Conservation (phyloP, 2,888 invertebrate species). For the Steromphala cineraria region DNA sequence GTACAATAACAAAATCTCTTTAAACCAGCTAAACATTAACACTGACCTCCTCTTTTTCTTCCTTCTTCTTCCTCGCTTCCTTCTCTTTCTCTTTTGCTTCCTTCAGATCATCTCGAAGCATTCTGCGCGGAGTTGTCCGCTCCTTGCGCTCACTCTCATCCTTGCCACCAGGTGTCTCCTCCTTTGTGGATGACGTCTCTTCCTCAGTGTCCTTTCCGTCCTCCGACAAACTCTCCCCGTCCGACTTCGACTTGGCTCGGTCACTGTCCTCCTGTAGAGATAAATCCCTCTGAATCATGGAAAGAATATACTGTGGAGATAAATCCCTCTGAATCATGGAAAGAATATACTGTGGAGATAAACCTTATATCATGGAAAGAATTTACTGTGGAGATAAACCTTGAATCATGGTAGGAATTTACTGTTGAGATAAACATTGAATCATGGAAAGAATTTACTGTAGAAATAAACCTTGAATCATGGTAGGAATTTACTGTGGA, state of each 20-base stretch:
- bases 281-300: too few relatives aligned
- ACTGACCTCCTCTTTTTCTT: constrained; percentile 26
- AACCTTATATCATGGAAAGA: too few relatives aligned
- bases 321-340: too few relatives aligned
- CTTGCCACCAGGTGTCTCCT: constrained; percentile 29
- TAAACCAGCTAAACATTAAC: not conserved
- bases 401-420: too few relatives aligned
- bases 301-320: too few relatives aligned
- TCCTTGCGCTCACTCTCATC: constrained; percentile 28
- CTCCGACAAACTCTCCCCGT: constrained; percentile 48
- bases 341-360: too few relatives aligned
- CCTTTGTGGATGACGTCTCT: constrained; percentile 28
- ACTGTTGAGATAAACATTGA: too few relatives aligned
- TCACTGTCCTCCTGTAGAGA: constrained; percentile 24
- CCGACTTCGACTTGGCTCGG: constrained; percentile 22
- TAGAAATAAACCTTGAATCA: too few relatives aligned
- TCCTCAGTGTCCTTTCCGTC: constrained; percentile 38
- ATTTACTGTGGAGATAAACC: too few relatives aligned
- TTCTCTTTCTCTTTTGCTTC: constrained; percentile 26
- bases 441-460: too few relatives aligned
- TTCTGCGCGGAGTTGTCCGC: constrained; percentile 26
- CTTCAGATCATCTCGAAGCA: constrained; percentile 16
- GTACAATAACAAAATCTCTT: too few relatives aligned
- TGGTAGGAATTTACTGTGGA: too few relatives aligned
- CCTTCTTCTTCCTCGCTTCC: constrained; percentile 30